Conservation (phyloP, 2,113 vertebrate species). For the Syngnathus floridae region DNA sequence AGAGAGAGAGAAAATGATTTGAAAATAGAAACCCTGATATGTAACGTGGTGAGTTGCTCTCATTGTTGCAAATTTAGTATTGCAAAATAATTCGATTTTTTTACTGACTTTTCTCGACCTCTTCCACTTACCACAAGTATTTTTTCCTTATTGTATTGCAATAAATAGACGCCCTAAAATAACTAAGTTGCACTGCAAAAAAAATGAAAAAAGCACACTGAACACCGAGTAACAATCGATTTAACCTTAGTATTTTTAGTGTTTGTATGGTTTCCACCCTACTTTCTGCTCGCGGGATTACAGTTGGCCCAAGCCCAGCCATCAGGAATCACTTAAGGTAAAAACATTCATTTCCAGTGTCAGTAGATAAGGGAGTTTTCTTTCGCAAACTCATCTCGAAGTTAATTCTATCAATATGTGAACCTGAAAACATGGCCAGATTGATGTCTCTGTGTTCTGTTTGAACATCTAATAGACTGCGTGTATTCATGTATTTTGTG, state of each 20-base stretch:
- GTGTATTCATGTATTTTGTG: neutral
- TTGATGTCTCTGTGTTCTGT: neutral
- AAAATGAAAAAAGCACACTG: neutral
- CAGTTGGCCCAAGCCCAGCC: neutral
- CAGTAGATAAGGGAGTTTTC: neutral
- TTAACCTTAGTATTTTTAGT: neutral
- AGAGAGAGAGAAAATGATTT: neutral
- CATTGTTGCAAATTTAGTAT: no score
- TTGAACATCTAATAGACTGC: neutral
- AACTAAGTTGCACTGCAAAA: no score
- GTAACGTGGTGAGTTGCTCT: neutral
- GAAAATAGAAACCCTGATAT: neutral
- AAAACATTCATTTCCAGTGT: neutral
- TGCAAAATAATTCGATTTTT: no score
- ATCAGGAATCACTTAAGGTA: neutral
- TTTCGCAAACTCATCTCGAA: neutral
- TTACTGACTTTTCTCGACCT: no score
- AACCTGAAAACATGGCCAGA: neutral
- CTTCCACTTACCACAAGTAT: no score
- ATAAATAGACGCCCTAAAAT: no score
- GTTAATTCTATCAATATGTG: conserved; percentile 1
- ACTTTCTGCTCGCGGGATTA: neutral
- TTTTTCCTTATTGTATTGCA: no score
- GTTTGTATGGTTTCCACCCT: neutral
- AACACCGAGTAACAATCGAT: neutral